A percentile compares a stretch with the other conserved stretches of the same genome.
Conservation (phyloP, 30 jellyfish, hydroid and myxozoan genomes). For the Aurelia aurita region DNA sequence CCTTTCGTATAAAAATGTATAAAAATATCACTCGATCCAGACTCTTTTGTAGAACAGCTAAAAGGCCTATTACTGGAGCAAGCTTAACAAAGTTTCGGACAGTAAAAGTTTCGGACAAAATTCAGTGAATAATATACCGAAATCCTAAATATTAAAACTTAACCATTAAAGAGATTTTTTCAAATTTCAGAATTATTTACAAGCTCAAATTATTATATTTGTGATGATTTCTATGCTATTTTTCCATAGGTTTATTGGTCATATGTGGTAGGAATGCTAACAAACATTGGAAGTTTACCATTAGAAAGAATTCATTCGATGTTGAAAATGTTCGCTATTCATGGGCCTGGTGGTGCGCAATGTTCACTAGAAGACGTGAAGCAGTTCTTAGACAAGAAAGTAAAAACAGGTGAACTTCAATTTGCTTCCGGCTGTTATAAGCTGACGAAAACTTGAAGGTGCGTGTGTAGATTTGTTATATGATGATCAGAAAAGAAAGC, state of each 20-base stretch:
- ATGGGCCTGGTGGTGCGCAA: conserved; percentile 81
- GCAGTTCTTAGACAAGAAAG: conserved; percentile 77
- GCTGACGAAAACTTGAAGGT: conserved; percentile 47
- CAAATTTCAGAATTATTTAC: too few relatives aligned
- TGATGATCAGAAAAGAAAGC: too few relatives aligned
- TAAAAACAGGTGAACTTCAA: conserved; percentile 82
- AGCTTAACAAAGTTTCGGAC: too few relatives aligned
- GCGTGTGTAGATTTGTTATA: neutral
- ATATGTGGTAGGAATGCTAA: conserved; percentile 95
- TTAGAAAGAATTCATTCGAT: conserved; percentile 92
- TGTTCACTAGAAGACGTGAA: conserved; percentile 89
- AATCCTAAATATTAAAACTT: too few relatives aligned
- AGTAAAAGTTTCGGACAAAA: too few relatives aligned
- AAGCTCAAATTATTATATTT: too few relatives aligned
- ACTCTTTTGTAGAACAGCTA: too few relatives aligned
- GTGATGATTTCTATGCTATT: neutral
- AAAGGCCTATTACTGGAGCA: too few relatives aligned
- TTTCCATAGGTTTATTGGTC: conserved; percentile 91
- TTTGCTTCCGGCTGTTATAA: conserved; percentile 83
- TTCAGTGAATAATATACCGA: too few relatives aligned
- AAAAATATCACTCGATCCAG: too few relatives aligned
- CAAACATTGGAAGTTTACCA: conserved; percentile 92
- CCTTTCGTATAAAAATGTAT: too few relatives aligned
- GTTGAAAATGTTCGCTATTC: conserved; percentile 96
- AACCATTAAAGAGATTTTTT: too few relatives aligned